Percentiles rank a stretch among this genome's conserved stretches.
Conservation (phyloP, 2,888 invertebrate species). For the Coronaproctus castanopsis region DNA sequence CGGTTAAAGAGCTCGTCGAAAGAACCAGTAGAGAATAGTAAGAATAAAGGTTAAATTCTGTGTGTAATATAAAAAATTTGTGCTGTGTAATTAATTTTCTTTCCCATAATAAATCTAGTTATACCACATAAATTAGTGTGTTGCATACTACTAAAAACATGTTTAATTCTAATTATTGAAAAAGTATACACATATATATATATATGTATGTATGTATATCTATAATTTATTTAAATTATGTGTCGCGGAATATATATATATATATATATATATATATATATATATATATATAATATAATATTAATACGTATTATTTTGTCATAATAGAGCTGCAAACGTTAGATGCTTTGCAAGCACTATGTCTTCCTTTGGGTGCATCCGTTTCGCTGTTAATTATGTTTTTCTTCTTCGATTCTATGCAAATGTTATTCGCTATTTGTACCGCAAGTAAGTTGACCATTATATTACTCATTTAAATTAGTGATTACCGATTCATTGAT, state of each 20-base stretch:
- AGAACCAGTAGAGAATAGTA: slow-evolving; percentile 14
- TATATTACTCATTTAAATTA: too few species aligned
- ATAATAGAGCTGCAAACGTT: slow-evolving; percentile 63
- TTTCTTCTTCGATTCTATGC: slow-evolving; percentile 97
- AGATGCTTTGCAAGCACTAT: slow-evolving; percentile 91
- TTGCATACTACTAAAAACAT: too few species aligned
- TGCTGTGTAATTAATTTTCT: too few species aligned
- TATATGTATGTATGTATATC: background rate
- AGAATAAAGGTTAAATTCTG: slow-evolving; percentile 8
- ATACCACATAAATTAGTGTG: too few species aligned
- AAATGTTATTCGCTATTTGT: slow-evolving; percentile 84
- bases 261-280: slow-evolving; percentile 1
- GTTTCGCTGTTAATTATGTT: slow-evolving; percentile 92
- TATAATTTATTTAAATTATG: background rate
- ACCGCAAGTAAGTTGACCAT: slow-evolving; percentile 71
- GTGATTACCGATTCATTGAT: too few species aligned
- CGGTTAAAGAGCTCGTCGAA: slow-evolving; percentile 39
- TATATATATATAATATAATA: background rate
- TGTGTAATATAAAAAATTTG: background rate
- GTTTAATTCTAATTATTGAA: too few species aligned
- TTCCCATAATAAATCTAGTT: too few species aligned
- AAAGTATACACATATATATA: background rate
- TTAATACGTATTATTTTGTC: background rate
- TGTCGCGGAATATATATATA: background rate
- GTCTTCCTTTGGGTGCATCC: slow-evolving; percentile 86